phyloP scores from a whole-genome alignment of 1,140 invertebrate genomes.

The Bicyclus anynana region DNA sequence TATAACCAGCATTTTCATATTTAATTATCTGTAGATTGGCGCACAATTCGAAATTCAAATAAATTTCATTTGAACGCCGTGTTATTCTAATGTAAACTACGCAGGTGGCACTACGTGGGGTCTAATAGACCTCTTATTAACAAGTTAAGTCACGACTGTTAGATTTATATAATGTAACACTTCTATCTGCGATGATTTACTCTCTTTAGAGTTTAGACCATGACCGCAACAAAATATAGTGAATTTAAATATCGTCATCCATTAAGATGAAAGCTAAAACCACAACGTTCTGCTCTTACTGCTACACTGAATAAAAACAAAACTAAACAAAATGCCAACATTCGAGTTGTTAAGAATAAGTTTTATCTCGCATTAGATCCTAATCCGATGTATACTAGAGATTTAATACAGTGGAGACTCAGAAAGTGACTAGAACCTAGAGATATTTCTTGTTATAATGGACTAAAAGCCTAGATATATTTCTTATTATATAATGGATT shows the following conservation, averaged over 20 bases:
- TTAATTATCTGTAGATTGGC: too few species aligned
- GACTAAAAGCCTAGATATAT: too few species aligned
- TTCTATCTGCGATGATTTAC: background rate
- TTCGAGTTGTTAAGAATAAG: background rate
- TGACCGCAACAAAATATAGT: background rate
- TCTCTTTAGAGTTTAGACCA: background rate
- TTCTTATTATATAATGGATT: too few species aligned
- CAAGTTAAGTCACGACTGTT: too few species aligned
- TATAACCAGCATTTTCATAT: too few species aligned
- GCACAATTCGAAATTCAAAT: too few species aligned
- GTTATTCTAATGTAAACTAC: too few species aligned
- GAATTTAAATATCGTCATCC: slow-evolving; percentile 3
- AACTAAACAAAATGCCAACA: background rate
- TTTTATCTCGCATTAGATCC: background rate
- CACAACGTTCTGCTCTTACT: slow-evolving; percentile 6
- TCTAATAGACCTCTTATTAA: too few species aligned
- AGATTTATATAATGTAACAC: background rate
- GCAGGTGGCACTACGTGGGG: too few species aligned
- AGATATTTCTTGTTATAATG: background rate
- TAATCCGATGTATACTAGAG: background rate
- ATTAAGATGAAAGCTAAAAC: slow-evolving; percentile 2
- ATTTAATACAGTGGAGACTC: background rate
- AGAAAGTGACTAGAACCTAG: background rate
- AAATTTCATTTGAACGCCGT: too few species aligned
- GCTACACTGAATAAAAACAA: slow-evolving; percentile 11